These are phyloP conservation scores for Apodemia mormo DNA, from an alignment of 2,888 invertebrate genomes.

Conservation along the genomic window DNA sequence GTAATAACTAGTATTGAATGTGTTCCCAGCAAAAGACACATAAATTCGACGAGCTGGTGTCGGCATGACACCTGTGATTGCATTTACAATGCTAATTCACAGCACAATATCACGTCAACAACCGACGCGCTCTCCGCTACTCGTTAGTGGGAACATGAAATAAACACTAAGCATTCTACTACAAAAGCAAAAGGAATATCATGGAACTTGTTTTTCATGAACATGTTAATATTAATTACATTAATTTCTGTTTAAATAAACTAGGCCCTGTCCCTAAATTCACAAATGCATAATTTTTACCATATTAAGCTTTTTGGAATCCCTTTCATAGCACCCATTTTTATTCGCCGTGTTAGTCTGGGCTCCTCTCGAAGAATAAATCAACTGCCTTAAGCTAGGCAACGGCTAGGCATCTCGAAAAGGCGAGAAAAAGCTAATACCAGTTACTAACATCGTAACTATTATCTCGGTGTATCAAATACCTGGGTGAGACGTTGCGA, in stretches of 20 bases:
- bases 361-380: too few species aligned
- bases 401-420: too few species aligned
- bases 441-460: too few species aligned
- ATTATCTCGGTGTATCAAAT: too few species aligned
- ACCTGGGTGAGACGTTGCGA: too few species aligned
- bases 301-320: too few species aligned
- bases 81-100: conserved; percentile 81
- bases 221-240: neutral
- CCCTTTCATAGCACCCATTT: too few species aligned
- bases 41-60: conserved; percentile 75
- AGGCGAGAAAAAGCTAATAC: too few species aligned
- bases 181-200: neutral
- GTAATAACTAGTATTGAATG: conserved; percentile 8
- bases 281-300: too few species aligned
- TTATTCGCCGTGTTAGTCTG: too few species aligned
- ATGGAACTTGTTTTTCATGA: neutral
- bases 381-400: too few species aligned
- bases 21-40: conserved; percentile 54
- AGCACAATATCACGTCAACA: conserved; percentile 69
- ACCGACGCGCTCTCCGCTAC: conserved; percentile 41
- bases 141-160: conserved; percentile 29
- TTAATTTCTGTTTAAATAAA: neutral
- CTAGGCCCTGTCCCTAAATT: too few species aligned
- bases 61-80: conserved; percentile 79
- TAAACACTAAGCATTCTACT: conserved; percentile 17